These are phyloP conservation scores for Lottia scabra DNA, from an alignment of 2,888 invertebrate species.

Conservation along the genomic window DNA sequence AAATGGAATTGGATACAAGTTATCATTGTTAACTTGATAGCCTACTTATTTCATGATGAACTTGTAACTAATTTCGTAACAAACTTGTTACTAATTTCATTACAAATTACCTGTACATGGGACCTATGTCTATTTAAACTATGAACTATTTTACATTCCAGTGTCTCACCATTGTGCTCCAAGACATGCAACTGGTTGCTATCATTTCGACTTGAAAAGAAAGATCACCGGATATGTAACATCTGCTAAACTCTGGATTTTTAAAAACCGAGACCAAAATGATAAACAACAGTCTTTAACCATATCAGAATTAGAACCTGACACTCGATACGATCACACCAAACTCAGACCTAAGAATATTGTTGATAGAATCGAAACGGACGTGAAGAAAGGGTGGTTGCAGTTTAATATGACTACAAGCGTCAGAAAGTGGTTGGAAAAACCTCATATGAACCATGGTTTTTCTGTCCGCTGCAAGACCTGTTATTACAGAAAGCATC, in stretches of 20 bases:
- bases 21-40: no score
- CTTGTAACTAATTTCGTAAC: no score
- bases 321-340: constrained; percentile 21
- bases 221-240: constrained; percentile 40
- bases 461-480: constrained; percentile 50
- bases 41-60: no score
- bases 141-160: constrained; percentile 22
- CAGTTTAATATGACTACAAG: constrained; percentile 47
- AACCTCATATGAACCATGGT: constrained; percentile 43
- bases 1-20: no score
- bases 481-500: constrained; percentile 43
- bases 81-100: no score
- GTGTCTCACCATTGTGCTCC: constrained; percentile 40
- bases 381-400: constrained; percentile 52
- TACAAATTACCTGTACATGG: no score
- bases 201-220: constrained; percentile 43
- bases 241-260: constrained; percentile 53
- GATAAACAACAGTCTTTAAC: constrained; percentile 49
- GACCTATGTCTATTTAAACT: constrained; percentile 5
- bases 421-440: constrained; percentile 45
- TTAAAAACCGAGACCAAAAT: constrained; percentile 49
- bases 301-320: constrained; percentile 41
- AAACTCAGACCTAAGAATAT: constrained; percentile 38
- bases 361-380: constrained; percentile 45
- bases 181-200: constrained; percentile 46